Base-by-base conservation (phyloP, 2,113 vertebrate genomes). In the Ailuropoda melanoleuca region DNA sequence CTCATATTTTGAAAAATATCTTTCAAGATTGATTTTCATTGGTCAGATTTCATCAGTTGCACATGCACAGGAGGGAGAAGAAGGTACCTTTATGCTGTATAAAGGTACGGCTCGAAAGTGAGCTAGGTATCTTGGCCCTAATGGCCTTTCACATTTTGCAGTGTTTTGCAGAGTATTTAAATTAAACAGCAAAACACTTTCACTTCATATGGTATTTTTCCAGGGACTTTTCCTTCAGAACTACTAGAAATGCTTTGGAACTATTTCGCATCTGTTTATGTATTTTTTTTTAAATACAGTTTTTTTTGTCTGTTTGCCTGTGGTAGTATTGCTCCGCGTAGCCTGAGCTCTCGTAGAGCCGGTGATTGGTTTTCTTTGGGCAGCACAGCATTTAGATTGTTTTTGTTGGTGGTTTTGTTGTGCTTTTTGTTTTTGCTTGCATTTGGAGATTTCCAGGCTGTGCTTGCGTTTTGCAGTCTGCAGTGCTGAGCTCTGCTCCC, bases 231-330 rank as follows among this genome's bases (percentile, higher is more conserved):
- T 55, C 50, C 13, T 87, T 64, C 18, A 88, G 74, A 75, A 87
- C 23, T 62, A 46, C 66, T 89, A 94, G 48, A 84, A 66, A 75
- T 87, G 60, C 39, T 66, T 84, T 97, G 55, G 81, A 46, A 95
- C 56, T 66, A 64, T 62, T 74, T 23, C 43, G 39, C 4, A 21
- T 68, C 58, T 74, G 24, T 91, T 60, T 78, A 13, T 75, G 4
- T 68, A 18, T 77, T 75, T 83, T 75, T 46, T 95, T 50, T 70
- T 68, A 43, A 43, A 43, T 43, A 43, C 43, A 43, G 43, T 43
- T 75, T 46, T 95, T 50, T 70, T 68, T 43, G 50, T 53, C 58
- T 29, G 66, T 88, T 74, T 83, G 8, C 48, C 26, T 80, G 29
- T n/a, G 87, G 37, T 64, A 34, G 64, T 92, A 15, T 24, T 82